Base-by-base conservation (phyloP, 2,113 vertebrate species). In the Azemiops feae region DNA sequence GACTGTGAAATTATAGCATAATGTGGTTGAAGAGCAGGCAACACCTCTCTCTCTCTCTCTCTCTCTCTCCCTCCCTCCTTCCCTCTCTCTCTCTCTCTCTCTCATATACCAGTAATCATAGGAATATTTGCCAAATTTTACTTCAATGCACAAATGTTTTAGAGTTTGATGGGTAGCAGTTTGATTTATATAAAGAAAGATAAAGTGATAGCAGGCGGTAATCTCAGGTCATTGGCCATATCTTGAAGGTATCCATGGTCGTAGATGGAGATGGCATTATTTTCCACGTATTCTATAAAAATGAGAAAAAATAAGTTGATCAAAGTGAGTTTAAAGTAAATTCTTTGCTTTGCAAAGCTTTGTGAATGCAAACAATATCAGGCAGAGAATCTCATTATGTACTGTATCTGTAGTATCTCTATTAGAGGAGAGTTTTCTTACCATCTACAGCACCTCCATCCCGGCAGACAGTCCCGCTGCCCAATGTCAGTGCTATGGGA, bases 251-350 rank as follows among this genome's bases (percentile, higher is more conserved):
- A 1, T 69, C 5, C 60, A 0, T 1, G 4, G 0, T 69, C 4
- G 30, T 2, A 14, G 30, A 69, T 16, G 30, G 30, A 69, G 11
- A 69, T n/a, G 12, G 12, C 30, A 69, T 69, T 69, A 69, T 69
- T 69, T 69, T 69, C 11, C 23, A 25, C 0, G 0, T 0, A 0
- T 3, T 1, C 60, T 69, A 1, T 5, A 69, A 12, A 69, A 69
- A 14, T n/a, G 60, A 69, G 60, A 69, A n/a, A n/a, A 69, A 16
- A 69, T 69, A 69, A 14, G 14, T n/a, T 69, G 12, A 60, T 60
- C 58, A 30, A 60, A 30, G 58, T 30, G 10, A 30, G 58, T 60
- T 60, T 60, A 30, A 60, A 3, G 4, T 69, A 69, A 69, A 5
- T n/a, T 64, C 60, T 30, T 9, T 64, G 27, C 3, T 30, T 64